Percentiles rank a stretch among this genome's conserved stretches.
Evolutionary conservation across 2,113 vertebrate species (phyloP).

Genomic region (Podarcis muralis): DNA sequence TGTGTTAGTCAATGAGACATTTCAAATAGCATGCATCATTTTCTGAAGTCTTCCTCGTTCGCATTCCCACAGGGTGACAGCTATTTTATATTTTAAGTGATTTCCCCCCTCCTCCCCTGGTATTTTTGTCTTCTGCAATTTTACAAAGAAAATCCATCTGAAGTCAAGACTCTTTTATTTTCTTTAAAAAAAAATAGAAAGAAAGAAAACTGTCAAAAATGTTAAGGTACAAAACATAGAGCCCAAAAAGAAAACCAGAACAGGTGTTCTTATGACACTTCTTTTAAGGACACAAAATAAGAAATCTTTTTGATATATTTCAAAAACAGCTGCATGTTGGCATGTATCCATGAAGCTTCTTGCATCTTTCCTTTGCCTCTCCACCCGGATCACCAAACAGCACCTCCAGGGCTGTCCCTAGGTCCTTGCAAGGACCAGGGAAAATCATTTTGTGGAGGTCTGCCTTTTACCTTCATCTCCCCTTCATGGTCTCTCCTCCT

Average conservation of each 20-base stretch:
- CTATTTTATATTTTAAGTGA: not conserved
- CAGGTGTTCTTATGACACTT: not conserved
- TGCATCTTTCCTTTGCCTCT: not conserved
- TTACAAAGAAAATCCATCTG: not conserved
- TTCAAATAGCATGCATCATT: not conserved
- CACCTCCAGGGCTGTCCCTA: not conserved
- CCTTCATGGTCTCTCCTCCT: too few species aligned
- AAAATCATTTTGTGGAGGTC: not conserved
- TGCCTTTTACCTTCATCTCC: too few species aligned
- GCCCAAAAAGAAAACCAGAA: not conserved
- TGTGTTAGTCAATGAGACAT: not conserved
- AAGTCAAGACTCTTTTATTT: not conserved
- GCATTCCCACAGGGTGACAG: not conserved
- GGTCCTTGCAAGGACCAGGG: not conserved
- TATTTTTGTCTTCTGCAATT: not conserved
- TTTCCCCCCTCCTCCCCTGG: fast-evolving
- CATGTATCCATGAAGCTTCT: not conserved
- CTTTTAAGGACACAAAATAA: not conserved
- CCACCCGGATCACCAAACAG: not conserved
- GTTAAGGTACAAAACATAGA: not conserved
- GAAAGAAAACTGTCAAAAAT: not conserved
- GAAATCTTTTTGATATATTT: not conserved
- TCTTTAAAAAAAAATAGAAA: constrained; percentile 7
- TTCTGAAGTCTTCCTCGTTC: constrained; percentile 18
- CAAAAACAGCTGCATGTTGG: not conserved